phyloP scores from a whole-genome alignment of 2,113 vertebrate species.

The Sprattus sprattus region DNA sequence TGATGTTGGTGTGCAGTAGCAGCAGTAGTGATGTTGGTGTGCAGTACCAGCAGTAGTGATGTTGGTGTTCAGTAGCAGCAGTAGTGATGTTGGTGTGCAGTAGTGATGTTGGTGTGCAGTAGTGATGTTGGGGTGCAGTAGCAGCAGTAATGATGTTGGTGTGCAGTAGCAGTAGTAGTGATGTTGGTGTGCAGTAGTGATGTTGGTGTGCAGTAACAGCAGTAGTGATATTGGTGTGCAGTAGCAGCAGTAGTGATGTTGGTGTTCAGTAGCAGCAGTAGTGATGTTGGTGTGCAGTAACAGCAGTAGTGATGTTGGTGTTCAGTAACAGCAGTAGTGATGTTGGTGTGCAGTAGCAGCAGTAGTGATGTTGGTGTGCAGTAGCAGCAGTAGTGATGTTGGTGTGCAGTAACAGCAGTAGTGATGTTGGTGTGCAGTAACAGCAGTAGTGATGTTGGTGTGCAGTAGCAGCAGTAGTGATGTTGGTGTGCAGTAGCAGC shows the following conservation, averaged over 20 bases:
- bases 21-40: constrained; percentile 48
- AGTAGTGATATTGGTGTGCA: no score
- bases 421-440: neutral
- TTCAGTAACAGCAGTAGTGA: constrained; percentile 46
- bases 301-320: constrained; percentile 42
- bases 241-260: neutral
- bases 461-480: constrained; percentile 18
- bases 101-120: neutral
- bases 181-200: constrained; percentile 56
- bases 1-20: neutral
- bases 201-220: constrained; percentile 47
- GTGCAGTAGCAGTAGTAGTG: constrained; percentile 12
- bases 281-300: neutral
- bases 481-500: constrained; percentile 46
- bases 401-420: neutral
- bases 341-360: constrained; percentile 43
- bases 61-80: neutral
- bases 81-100: neutral
- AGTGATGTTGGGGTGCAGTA: neutral
- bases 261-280: neutral
- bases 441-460: neutral
- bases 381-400: neutral
- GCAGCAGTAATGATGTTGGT: neutral
- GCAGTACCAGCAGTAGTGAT: constrained; percentile 21
- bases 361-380: constrained; percentile 38